Conservation (phyloP, 2,888 invertebrate species). For the Icerya purchasi region DNA sequence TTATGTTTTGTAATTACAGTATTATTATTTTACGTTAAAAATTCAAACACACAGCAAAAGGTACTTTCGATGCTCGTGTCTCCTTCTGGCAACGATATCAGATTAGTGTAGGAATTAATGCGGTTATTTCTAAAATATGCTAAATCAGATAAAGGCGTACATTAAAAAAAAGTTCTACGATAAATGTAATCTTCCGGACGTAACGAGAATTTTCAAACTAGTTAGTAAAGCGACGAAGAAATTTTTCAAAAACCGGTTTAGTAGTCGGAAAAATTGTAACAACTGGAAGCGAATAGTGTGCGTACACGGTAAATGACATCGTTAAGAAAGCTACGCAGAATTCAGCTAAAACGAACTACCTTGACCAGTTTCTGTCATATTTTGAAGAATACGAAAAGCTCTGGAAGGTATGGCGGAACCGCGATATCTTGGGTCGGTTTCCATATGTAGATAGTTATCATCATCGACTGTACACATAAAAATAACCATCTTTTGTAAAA, state of each 20-base stretch:
- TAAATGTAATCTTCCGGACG: too few species aligned
- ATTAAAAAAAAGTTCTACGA: too few species aligned
- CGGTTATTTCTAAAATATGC: too few species aligned
- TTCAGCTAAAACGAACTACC: slow-evolving; percentile 12
- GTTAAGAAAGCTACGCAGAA: neutral
- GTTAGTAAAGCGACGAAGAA: neutral
- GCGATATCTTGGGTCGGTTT: slow-evolving; percentile 37
- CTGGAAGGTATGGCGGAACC: slow-evolving; percentile 42
- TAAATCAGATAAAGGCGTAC: too few species aligned
- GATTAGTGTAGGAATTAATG: too few species aligned
- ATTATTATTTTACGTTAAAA: too few species aligned
- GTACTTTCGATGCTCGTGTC: too few species aligned
- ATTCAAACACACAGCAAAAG: too few species aligned
- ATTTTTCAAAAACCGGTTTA: neutral
- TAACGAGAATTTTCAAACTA: too few species aligned
- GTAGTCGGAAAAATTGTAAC: neutral
- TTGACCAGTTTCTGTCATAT: slow-evolving; percentile 32
- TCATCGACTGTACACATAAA: slow-evolving; percentile 34
- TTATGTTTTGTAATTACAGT: too few species aligned
- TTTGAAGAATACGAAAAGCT: slow-evolving; percentile 43
- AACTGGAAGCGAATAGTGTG: neutral
- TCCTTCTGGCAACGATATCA: too few species aligned
- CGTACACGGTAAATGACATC: neutral
- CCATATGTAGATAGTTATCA: slow-evolving; percentile 32
- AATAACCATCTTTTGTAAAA: too few species aligned